These are phyloP conservation scores for Papilio elwesi DNA, from an alignment of 2,888 invertebrate species.

Conservation along the genomic window DNA sequence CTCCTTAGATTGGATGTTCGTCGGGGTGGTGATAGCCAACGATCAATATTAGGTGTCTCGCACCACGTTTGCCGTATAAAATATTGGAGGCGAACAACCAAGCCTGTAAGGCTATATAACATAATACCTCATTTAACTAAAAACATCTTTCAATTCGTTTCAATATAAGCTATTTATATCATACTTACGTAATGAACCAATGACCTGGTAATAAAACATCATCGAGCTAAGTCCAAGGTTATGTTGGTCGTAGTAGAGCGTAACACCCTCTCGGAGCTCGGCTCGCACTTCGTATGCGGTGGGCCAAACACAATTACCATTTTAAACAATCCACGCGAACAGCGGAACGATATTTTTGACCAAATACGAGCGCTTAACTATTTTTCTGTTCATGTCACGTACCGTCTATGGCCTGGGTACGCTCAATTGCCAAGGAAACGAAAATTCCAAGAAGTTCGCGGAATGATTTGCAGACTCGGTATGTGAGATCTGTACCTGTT, in stretches of 20 bases:
- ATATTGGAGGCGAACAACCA: neutral
- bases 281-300: slow-evolving; percentile 52
- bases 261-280: slow-evolving; percentile 24
- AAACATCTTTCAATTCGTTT: neutral
- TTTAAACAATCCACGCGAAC: slow-evolving; percentile 54
- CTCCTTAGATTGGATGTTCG: too few species aligned
- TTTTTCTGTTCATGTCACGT: slow-evolving; percentile 47
- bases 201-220: slow-evolving; percentile 34
- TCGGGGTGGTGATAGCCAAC: too few species aligned
- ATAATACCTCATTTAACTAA: neutral
- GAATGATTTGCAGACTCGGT: slow-evolving; percentile 31
- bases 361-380: slow-evolving; percentile 54
- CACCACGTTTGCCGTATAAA: too few species aligned
- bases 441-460: slow-evolving; percentile 31
- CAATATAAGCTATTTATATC: neutral
- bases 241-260: slow-evolving; percentile 26
- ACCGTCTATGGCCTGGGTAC: slow-evolving; percentile 30
- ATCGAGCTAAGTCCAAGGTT: slow-evolving; percentile 35
- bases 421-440: slow-evolving; percentile 38
- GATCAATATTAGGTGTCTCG: too few species aligned
- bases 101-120: neutral
- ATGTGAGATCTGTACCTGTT: slow-evolving; percentile 19
- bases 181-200: slow-evolving; percentile 24
- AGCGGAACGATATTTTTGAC: slow-evolving; percentile 52
- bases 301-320: slow-evolving; percentile 60